Evolutionary conservation across 2,797 vertebrate species (phyloP).

Genomic region (Decapterus maruadsi): DNA sequence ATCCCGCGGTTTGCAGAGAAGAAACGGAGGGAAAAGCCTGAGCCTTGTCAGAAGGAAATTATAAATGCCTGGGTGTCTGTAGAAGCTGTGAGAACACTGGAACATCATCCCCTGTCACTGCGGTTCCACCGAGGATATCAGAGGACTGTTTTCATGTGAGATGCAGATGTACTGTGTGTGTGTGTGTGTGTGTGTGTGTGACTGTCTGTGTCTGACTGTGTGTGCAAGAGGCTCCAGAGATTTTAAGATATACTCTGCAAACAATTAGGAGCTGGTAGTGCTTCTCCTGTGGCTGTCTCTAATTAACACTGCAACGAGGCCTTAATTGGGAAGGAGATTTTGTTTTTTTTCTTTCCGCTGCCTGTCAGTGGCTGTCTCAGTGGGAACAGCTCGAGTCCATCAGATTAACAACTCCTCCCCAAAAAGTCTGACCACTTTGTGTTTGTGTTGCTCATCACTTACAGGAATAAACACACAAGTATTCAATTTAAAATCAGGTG

Average conservation of each 20-base stretch:
- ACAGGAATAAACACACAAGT: slow-evolving; percentile 9
- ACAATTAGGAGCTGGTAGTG: slow-evolving; percentile 90
- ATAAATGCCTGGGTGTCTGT: slow-evolving; percentile 75
- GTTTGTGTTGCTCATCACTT: slow-evolving; percentile 30
- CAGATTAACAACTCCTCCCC: slow-evolving; percentile 43
- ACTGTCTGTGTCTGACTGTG: slow-evolving; percentile 9
- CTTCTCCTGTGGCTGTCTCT: slow-evolving; percentile 88
- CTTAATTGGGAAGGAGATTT: slow-evolving; percentile 76
- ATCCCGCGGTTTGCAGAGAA: slow-evolving; percentile 51
- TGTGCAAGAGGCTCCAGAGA: slow-evolving; percentile 71
- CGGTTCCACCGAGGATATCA: slow-evolving; percentile 76
- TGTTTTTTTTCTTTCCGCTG: slow-evolving; percentile 42
- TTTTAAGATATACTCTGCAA: slow-evolving; percentile 89
- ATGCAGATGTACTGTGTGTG: slow-evolving; percentile 70
- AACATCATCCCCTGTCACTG: slow-evolving; percentile 82
- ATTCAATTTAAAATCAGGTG: slow-evolving; percentile 13
- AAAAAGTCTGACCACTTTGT: slow-evolving; percentile 2
- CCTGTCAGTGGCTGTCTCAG: slow-evolving; percentile 57
- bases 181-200: slow-evolving; percentile 26
- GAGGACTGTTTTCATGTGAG: slow-evolving; percentile 81
- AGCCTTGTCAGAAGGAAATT: slow-evolving; percentile 80
- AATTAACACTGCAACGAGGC: slow-evolving; percentile 89
- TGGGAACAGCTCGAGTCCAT: slow-evolving; percentile 54
- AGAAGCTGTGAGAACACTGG: slow-evolving; percentile 76
- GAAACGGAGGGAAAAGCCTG: slow-evolving; percentile 26